phyloP scores from a whole-genome alignment of 1,140 invertebrate species.

The Drosophila parvula region DNA sequence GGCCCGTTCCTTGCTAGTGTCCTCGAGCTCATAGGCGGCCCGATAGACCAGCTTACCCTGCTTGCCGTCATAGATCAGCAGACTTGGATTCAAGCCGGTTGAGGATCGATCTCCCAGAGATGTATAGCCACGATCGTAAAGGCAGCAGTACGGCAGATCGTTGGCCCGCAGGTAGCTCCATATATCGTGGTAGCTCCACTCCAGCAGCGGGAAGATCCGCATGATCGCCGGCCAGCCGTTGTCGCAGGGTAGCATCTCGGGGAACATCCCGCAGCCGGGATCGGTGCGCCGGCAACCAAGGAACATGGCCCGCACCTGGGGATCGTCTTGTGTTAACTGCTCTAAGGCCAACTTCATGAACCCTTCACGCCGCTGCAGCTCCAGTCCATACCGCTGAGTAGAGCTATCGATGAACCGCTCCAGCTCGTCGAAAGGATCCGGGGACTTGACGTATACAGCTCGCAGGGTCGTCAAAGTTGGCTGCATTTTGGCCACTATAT shows the following conservation, averaged over 20 bases:
- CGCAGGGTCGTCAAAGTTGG: constrained; percentile 82
- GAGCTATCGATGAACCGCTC: constrained; percentile 92
- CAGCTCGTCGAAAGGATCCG: constrained; percentile 93
- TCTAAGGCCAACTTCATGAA: constrained; percentile 89
- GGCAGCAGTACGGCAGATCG: constrained; percentile 92
- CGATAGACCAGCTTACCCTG: constrained; percentile 85
- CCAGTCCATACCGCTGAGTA: constrained; percentile 89
- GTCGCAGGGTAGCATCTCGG: constrained; percentile 89
- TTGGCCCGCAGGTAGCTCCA: constrained; percentile 93
- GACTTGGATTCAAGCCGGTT: constrained; percentile 90
- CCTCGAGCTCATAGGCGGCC: constrained; percentile 91
- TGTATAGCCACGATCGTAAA: constrained; percentile 96
- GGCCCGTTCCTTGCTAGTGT: constrained; percentile 81
- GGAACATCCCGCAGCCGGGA: constrained; percentile 85
- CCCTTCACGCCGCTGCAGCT: constrained; percentile 87
- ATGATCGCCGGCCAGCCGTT: constrained; percentile 93
- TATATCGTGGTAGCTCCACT: constrained; percentile 95
- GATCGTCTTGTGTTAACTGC: constrained; percentile 86
- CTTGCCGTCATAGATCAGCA: constrained; percentile 85
- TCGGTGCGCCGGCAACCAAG: constrained; percentile 95
- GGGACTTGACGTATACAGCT: constrained; percentile 89
- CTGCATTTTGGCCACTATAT: constrained; percentile 85
- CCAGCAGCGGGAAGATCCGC: constrained; percentile 93
- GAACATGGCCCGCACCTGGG: constrained; percentile 90
- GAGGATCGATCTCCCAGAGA: constrained; percentile 92